Base-by-base conservation (phyloP, 2,888 invertebrate genomes). In the Pemphredon lugubris region DNA sequence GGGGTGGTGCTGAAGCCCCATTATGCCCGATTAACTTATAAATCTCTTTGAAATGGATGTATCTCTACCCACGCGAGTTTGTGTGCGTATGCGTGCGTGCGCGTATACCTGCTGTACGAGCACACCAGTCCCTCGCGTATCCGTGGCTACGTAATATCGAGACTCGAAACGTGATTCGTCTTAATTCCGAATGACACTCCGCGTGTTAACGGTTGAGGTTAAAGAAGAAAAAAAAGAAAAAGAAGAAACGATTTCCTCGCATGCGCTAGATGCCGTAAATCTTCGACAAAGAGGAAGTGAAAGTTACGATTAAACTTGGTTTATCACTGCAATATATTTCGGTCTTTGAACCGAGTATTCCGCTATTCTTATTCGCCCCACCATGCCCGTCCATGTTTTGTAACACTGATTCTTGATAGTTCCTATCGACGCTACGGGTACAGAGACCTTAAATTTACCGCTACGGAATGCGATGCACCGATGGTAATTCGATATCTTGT, bases 21-120 rank as follows among this genome's bases (percentile, higher is more conserved):
- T 70, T 64, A 70, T 23, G 40, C 13, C n/a, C 72, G 71, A 75
- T 75, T 68, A 75, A 72, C 61, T 55, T 55, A 64, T 63, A 69
- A 74, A 72, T 72, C 72, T 67, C 37, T 23, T 40, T 18, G 65
- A 45, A 54, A 59, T 42, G 69, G 50, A 39, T 7, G 21, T 67
- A 54, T 32, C 26, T 18, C 53, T 18, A 51, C 65, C 59, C 59
- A 72, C 64, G 58, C 60, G 50, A 45, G 34, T 45, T 32, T 40
- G 34, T 34, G 30, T 21, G 20, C 32, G 18, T 20, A 26, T 47
- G 37, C 18, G 6, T 13, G 4, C 16, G 5, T 20, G 4, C 45
- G 14, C 14, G 45, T 5, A 32, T 47, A 45, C 44, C 44, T 23
- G 21, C 48, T n/a, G 7, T n/a, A 21, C n/a, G n/a, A n/a, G n/a